phyloP scores from a whole-genome alignment of 2,888 invertebrate genomes.

The Zygothrica quintamaculata region DNA sequence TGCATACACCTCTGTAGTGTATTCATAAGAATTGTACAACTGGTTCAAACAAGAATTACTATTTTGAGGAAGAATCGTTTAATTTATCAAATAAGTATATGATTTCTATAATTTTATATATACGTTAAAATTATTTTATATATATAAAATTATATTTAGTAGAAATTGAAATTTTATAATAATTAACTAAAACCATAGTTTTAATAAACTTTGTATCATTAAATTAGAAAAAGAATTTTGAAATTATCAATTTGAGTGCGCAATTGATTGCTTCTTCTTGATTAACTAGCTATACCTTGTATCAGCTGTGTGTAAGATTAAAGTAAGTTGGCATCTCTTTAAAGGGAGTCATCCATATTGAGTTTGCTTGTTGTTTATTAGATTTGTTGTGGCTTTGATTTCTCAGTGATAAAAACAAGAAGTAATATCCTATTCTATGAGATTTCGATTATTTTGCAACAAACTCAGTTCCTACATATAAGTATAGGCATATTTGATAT shows the following conservation, averaged over 20 bases:
- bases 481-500: not conserved
- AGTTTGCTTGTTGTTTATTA: constrained; percentile 40
- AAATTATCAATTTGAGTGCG: not conserved
- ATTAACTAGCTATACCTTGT: constrained; percentile 1
- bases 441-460: constrained; percentile 24
- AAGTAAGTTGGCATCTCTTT: constrained; percentile 22
- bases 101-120: too few species aligned
- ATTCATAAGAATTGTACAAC: too few species aligned
- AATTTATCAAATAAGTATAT: too few species aligned
- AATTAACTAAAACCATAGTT: too few species aligned
- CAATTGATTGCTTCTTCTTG: not conserved
- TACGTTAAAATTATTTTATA: too few species aligned
- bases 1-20: too few species aligned
- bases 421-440: not conserved
- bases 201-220: too few species aligned
- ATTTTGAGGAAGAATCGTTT: too few species aligned
- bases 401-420: not conserved
- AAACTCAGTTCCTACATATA: not conserved
- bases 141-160: too few species aligned
- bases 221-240: constrained; percentile 1
- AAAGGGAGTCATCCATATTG: constrained; percentile 16
- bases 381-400: not conserved
- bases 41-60: too few species aligned
- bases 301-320: not conserved
- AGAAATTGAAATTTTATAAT: too few species aligned